These are phyloP conservation scores for Coleophora deauratella DNA, from an alignment of 2,888 invertebrate species.

Conservation along the genomic window DNA sequence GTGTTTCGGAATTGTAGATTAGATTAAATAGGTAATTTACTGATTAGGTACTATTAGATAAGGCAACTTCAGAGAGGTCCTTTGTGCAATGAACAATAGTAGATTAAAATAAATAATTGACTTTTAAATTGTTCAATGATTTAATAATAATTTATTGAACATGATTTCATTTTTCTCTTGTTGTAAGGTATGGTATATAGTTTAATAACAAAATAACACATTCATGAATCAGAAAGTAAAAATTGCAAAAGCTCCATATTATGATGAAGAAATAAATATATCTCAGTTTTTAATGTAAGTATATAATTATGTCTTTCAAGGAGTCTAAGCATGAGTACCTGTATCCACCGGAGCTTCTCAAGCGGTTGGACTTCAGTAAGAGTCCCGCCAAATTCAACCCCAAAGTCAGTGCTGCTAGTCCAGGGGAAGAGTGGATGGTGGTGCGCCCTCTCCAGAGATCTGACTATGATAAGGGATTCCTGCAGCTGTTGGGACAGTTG, in stretches of 20 bases:
- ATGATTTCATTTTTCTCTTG: not conserved
- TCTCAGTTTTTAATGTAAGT: no score
- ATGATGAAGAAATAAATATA: no score
- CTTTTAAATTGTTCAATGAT: no score
- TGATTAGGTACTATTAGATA: no score
- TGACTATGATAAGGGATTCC: slow-evolving; percentile 89
- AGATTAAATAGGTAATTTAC: no score
- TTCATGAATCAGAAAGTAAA: no score
- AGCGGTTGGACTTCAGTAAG: slow-evolving; percentile 77
- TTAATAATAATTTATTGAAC: not conserved
- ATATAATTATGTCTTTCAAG: no score
- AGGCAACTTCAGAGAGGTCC: not conserved
- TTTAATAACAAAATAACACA: no score
- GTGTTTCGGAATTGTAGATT: no score
- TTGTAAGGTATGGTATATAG: slow-evolving; percentile 16
- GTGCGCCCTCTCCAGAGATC: slow-evolving; percentile 85
- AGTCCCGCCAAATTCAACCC: slow-evolving; percentile 79
- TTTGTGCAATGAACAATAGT: not conserved
- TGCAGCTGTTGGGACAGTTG: slow-evolving; percentile 86
- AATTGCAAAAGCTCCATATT: no score
- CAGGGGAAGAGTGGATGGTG: slow-evolving; percentile 83
- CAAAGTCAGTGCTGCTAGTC: slow-evolving; percentile 78
- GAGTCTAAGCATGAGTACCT: slow-evolving; percentile 49
- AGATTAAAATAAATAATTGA: no score
- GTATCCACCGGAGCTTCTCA: slow-evolving; percentile 79